These are phyloP conservation scores for Tuta absoluta DNA, from an alignment of 2,888 invertebrate genomes.

Conservation along the genomic window DNA sequence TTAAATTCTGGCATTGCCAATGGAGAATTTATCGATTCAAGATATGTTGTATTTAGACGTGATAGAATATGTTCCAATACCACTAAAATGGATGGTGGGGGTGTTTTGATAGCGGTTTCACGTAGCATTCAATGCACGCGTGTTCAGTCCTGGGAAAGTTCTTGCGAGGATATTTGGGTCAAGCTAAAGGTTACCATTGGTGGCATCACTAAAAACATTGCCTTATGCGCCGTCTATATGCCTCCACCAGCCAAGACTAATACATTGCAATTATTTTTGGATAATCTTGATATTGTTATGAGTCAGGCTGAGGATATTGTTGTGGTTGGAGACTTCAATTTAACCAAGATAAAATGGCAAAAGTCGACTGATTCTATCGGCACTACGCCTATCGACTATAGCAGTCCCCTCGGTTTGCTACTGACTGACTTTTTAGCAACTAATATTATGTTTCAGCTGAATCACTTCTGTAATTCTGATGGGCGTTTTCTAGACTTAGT, in stretches of 20 bases:
- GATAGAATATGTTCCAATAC: constrained; percentile 12
- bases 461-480: neutral
- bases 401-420: neutral
- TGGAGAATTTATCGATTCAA: constrained; percentile 27
- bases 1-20: constrained; percentile 24
- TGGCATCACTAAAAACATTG: constrained; percentile 3
- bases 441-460: neutral
- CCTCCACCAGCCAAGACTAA: neutral
- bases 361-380: neutral
- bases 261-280: neutral
- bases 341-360: neutral
- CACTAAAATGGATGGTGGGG: constrained; percentile 26
- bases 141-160: constrained; percentile 21
- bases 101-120: constrained; percentile 29
- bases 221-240: neutral
- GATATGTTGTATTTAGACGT: constrained; percentile 28
- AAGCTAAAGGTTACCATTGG: constrained; percentile 7
- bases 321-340: neutral
- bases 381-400: neutral
- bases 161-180: constrained; percentile 23
- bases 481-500: neutral
- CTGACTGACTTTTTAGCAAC: neutral
- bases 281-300: neutral
- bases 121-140: constrained; percentile 17
- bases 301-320: neutral